phyloP scores from a whole-genome alignment of 2,888 invertebrate species.

The Acleris holmiana region DNA sequence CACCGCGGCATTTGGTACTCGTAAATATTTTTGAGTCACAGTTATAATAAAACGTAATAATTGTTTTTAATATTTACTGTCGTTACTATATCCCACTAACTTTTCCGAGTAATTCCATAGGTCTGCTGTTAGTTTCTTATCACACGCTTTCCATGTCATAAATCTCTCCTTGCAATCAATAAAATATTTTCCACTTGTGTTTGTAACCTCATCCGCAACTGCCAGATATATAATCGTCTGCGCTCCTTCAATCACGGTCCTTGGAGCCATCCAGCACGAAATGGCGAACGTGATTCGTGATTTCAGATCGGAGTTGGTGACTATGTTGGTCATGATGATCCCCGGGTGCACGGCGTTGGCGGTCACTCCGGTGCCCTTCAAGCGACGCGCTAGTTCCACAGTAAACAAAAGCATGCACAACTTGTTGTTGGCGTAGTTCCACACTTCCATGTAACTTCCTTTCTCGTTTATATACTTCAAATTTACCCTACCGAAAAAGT shows the following conservation, averaged over 20 bases:
- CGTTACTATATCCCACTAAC: conserved; percentile 6
- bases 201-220: conserved; percentile 86
- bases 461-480: conserved; percentile 35
- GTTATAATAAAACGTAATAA: too few relatives aligned
- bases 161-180: conserved; percentile 81
- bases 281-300: conserved; percentile 69
- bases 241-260: conserved; percentile 87
- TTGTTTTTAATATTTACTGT: not conserved
- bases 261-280: conserved; percentile 84
- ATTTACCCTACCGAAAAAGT: conserved; percentile 46
- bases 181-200: conserved; percentile 87
- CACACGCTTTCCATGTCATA: conserved; percentile 1
- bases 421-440: conserved; percentile 55
- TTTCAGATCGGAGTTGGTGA: conserved; percentile 85
- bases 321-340: conserved; percentile 89
- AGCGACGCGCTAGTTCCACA: conserved; percentile 53
- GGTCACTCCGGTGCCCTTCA: conserved; percentile 79
- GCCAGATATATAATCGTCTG: conserved; percentile 88
- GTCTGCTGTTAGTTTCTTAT: conserved; percentile 15
- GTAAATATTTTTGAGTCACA: too few relatives aligned
- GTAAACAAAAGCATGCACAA: conserved; percentile 56
- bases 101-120: conserved; percentile 27
- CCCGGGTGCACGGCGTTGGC: conserved; percentile 92
- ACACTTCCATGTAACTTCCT: conserved; percentile 74
- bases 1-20: too few relatives aligned